Base-by-base conservation (phyloP, 2,113 vertebrate genomes). In the Pleuronectes platessa region DNA sequence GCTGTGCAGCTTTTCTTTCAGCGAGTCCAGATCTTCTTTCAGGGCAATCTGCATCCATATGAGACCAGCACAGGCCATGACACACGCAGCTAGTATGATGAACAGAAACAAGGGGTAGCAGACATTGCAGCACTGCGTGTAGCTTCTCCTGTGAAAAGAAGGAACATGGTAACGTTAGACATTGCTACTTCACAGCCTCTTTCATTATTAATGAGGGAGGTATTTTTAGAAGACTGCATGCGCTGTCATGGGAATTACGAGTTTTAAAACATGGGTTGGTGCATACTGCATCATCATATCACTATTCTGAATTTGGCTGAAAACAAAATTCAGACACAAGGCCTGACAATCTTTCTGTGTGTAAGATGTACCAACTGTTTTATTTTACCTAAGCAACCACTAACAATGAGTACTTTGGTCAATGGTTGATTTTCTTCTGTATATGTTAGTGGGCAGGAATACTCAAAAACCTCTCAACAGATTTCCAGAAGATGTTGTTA, bases 41-140 rank as follows among this genome's bases (percentile, higher is more conserved):
- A 99, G 94, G 23, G 97, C 97, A 70, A 99, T 95, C 89, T 99
- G 98, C 98, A 99, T 99, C 98, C 98, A 99, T 73, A 98, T 96
- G 74, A 99, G 94, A 76, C 98, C 98, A 56, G 96, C 95, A 17
- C 97, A 98, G 0, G 97, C 96, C 88, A 97, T 95, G 40, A 98
- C 95, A 27, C 98, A 99, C 47, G 97, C 98, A 0, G 95, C 96
- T 0, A 99, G 93, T 68, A 99, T 93, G 84, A 99, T 94, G 85
- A 98, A 99, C 0, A 96, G 94, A 73, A 97, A 98, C 27, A 99
- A 84, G 0, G 97, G 97, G 84, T 97, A 98, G 92, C 97, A 98
- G 83, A 98, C 90, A 55, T 90, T 96, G 94, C 96, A 99, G 93
- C 98, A 99, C 84, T 95, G 96, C 5, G 95, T 68, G 74, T 96